These are phyloP conservation scores for Pollenia labialis DNA, from an alignment of 2,888 invertebrate species.

Conservation along the genomic window DNA sequence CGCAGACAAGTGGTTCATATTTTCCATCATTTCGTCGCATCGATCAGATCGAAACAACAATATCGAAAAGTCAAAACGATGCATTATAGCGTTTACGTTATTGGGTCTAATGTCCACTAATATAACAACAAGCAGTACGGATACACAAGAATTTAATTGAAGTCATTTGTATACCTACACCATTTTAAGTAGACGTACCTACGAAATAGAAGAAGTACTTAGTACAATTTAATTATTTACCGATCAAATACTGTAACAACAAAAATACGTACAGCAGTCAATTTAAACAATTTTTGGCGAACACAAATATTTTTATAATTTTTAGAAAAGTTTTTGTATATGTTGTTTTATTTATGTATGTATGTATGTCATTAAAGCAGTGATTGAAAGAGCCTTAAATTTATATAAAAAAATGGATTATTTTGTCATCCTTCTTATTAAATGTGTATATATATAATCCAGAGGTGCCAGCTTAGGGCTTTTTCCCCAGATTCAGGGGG, in stretches of 20 bases:
- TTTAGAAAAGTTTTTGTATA: too few relatives aligned
- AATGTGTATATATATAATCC: too few relatives aligned
- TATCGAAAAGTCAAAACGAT: slow-evolving; percentile 81
- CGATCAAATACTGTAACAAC: neutral
- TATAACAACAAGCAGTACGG: neutral
- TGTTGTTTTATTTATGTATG: too few relatives aligned
- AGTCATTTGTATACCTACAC: neutral
- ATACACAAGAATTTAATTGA: slow-evolving; percentile 2
- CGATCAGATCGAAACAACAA: slow-evolving; percentile 82
- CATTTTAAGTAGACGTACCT: neutral
- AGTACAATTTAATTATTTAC: neutral
- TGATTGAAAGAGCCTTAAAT: too few relatives aligned
- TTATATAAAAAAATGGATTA: too few relatives aligned
- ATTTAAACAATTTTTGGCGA: neutral
- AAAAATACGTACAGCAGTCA: neutral
- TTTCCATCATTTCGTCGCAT: slow-evolving; percentile 82
- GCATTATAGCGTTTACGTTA: slow-evolving; percentile 81
- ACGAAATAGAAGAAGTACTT: neutral
- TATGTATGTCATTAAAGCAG: too few relatives aligned
- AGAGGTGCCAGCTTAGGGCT: too few relatives aligned
- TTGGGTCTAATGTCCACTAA: slow-evolving; percentile 77
- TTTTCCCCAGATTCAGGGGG: too few relatives aligned
- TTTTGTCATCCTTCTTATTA: too few relatives aligned
- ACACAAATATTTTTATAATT: neutral
- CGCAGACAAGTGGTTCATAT: slow-evolving; percentile 81